Conservation (phyloP, 2,113 vertebrate species). For the Labeo rohita region DNA sequence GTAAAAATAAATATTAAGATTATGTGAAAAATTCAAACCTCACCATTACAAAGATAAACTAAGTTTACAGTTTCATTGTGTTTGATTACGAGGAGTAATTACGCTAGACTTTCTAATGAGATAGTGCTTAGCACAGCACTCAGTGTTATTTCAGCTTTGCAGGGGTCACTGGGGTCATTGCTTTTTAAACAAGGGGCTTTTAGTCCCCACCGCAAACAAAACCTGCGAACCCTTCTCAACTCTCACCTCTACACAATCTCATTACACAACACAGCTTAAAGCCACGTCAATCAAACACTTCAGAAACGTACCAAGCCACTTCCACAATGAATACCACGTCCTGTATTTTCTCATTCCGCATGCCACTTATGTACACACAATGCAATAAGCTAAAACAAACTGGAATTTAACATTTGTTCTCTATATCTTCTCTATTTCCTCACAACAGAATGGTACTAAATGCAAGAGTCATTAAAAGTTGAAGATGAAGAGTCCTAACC, state of each 20-base stretch:
- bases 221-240: constrained; percentile 7
- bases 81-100: constrained; percentile 47
- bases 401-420: neutral
- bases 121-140: constrained; percentile 10
- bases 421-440: neutral
- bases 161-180: constrained; percentile 35
- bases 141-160: constrained; percentile 17
- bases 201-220: neutral
- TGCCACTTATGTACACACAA: constrained; percentile 7
- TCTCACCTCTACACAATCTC: neutral
- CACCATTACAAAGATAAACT: neutral
- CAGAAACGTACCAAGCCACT: constrained; percentile 14
- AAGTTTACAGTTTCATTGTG: neutral
- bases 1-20: neutral
- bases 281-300: constrained; percentile 12
- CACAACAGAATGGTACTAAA: neutral
- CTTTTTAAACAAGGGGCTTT: constrained; percentile 28
- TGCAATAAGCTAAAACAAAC: neutral
- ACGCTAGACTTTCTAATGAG: constrained; percentile 46
- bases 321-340: constrained; percentile 33
- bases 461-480: neutral
- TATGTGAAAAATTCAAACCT: neutral
- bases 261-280: constrained; percentile 21
- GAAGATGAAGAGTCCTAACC: neutral
- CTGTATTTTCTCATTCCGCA: neutral